These are phyloP conservation scores for Psettodes erumei DNA, from an alignment of 2,113 vertebrate genomes.

Conservation along the genomic window DNA sequence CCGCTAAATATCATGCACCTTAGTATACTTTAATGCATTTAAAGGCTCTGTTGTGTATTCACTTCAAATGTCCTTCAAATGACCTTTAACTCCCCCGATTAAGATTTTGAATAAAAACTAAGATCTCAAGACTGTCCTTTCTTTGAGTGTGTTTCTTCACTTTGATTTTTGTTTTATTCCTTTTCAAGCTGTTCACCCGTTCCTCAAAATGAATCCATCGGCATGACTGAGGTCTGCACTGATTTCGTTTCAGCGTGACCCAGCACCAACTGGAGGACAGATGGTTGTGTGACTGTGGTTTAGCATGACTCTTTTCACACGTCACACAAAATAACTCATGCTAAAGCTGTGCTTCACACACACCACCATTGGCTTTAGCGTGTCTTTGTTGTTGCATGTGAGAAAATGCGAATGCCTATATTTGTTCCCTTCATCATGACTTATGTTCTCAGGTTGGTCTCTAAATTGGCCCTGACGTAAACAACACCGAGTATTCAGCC, in stretches of 20 bases:
- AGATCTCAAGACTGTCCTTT: background rate
- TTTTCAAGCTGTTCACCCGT: background rate
- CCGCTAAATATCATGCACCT: no score
- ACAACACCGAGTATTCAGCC: conserved; percentile 30
- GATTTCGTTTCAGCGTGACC: conserved; percentile 10
- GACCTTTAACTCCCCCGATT: background rate
- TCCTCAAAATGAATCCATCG: background rate
- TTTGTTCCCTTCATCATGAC: conserved; percentile 7
- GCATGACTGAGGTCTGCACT: background rate
- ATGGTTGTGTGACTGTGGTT: conserved; percentile 16
- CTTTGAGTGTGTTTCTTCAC: background rate
- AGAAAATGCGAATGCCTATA: conserved; percentile 2
- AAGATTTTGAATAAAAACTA: no score
- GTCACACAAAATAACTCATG: background rate
- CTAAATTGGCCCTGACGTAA: conserved; percentile 11
- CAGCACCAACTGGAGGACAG: conserved; percentile 36
- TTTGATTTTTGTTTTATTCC: background rate
- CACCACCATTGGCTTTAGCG: background rate
- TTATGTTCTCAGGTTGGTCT: background rate
- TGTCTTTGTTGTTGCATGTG: conserved; percentile 29
- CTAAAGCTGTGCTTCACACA: conserved; percentile 9
- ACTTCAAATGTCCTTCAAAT: background rate
- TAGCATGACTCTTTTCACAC: conserved; percentile 25
- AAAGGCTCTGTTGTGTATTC: background rate
- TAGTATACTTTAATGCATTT: background rate